These are phyloP conservation scores for Triplophysa tibetana DNA, from an alignment of 2,113 vertebrate genomes.

Conservation along the genomic window DNA sequence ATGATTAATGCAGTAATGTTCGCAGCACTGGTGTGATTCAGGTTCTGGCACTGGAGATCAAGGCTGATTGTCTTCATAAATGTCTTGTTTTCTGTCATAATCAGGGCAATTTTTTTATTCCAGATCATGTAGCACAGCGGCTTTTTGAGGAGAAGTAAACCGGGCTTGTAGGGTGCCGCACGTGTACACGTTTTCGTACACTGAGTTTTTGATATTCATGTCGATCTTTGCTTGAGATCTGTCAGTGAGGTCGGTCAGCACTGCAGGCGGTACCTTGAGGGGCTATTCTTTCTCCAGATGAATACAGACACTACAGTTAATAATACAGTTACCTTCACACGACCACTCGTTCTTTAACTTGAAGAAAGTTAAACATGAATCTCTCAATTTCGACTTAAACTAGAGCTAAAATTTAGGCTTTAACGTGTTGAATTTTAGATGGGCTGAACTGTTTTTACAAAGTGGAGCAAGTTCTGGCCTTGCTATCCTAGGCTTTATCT, in stretches of 20 bases:
- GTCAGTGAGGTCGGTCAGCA: slow-evolving; percentile 16
- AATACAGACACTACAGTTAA: neutral
- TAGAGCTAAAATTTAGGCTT: neutral
- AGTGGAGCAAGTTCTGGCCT: neutral
- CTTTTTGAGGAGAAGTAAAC: neutral
- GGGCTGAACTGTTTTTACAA: neutral
- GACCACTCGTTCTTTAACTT: neutral
- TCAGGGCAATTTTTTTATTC: slow-evolving; percentile 34
- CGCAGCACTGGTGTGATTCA: neutral
- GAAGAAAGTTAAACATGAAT: neutral
- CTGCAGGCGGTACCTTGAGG: slow-evolving; percentile 29
- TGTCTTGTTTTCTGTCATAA: slow-evolving; percentile 52
- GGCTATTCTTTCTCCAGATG: slow-evolving; percentile 2
- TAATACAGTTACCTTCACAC: neutral
- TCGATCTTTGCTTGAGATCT: neutral
- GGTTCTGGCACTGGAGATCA: slow-evolving; percentile 24
- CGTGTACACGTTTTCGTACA: neutral
- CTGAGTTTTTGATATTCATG: neutral
- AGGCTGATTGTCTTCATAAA: slow-evolving; percentile 49
- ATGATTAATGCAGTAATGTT: neutral
- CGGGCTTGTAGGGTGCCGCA: neutral
- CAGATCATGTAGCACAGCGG: neutral
- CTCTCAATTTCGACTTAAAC: neutral
- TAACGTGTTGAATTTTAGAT: neutral
- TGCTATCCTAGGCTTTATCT: neutral